Conservation (phyloP, 2,113 vertebrate species). For the Oriolus oriolus region DNA sequence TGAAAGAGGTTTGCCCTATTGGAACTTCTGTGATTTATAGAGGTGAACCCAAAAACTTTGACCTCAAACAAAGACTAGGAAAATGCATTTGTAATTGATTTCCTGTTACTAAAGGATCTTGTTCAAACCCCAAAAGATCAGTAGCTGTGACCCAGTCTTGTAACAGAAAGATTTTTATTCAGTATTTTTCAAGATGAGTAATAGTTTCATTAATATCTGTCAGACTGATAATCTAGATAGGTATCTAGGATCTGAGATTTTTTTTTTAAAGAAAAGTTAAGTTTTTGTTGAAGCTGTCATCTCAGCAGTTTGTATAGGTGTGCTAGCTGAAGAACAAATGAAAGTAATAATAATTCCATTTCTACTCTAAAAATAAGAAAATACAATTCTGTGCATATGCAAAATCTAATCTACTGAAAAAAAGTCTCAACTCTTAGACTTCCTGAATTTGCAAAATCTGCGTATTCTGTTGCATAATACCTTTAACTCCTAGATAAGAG, state of each 20-base stretch:
- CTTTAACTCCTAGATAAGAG: conserved; percentile 1
- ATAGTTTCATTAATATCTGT: not conserved
- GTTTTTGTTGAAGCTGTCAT: not conserved
- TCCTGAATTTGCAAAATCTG: not conserved
- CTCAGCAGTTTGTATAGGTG: not conserved
- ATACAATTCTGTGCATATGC: not conserved
- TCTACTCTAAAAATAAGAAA: not conserved
- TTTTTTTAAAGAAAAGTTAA: not conserved
- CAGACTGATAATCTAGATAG: not conserved
- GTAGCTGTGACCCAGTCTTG: not conserved
- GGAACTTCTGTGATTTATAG: not conserved
- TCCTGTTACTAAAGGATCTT: not conserved
- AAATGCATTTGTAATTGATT: not conserved
- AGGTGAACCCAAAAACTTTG: not conserved
- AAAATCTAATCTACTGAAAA: not conserved
- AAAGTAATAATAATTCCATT: not conserved
- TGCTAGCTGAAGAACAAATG: not conserved
- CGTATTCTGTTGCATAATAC: not conserved
- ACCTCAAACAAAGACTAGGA: not conserved
- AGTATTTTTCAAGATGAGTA: not conserved
- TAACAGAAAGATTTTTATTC: not conserved
- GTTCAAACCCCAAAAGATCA: not conserved
- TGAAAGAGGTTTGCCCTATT: not conserved
- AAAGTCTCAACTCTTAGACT: not conserved
- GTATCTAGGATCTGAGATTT: not conserved